These are phyloP conservation scores for Nasalis larvatus DNA, from an alignment of 2,113 vertebrate species.

Conservation along the genomic window DNA sequence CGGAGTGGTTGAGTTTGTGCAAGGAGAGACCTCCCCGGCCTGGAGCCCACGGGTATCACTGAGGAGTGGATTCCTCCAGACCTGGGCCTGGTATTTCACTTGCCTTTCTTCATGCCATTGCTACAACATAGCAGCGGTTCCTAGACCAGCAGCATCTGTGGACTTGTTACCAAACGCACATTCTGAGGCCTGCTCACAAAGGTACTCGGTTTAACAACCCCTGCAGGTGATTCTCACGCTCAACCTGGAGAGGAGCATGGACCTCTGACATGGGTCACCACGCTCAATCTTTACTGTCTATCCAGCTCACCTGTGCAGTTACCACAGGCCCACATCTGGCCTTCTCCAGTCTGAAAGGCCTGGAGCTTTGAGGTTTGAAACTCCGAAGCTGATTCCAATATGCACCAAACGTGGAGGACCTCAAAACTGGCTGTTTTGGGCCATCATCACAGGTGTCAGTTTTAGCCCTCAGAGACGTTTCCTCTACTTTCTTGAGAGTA, in stretches of 20 bases:
- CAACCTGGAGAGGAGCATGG: background rate
- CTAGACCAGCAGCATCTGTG: background rate
- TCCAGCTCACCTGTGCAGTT: background rate
- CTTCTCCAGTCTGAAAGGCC: too few relatives aligned
- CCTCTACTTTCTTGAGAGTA: background rate
- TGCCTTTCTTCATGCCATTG: background rate
- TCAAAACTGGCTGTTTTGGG: too few relatives aligned
- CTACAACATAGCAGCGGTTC: background rate
- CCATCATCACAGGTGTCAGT: background rate
- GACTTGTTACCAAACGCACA: background rate
- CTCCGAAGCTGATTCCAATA: background rate
- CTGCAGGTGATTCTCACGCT: background rate
- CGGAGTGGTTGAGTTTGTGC: background rate
- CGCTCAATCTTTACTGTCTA: background rate
- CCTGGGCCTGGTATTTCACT: background rate
- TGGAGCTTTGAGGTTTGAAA: background rate
- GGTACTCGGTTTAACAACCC: background rate
- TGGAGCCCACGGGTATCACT: too few relatives aligned
- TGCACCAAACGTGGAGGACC: background rate
- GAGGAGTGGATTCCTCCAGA: background rate
- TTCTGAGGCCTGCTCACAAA: background rate
- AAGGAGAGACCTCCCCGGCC: background rate
- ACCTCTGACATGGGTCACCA: accelerated
- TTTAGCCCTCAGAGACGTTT: background rate
- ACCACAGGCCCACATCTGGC: background rate